Conservation (phyloP, 2,113 vertebrate genomes). For the human region DNA sequence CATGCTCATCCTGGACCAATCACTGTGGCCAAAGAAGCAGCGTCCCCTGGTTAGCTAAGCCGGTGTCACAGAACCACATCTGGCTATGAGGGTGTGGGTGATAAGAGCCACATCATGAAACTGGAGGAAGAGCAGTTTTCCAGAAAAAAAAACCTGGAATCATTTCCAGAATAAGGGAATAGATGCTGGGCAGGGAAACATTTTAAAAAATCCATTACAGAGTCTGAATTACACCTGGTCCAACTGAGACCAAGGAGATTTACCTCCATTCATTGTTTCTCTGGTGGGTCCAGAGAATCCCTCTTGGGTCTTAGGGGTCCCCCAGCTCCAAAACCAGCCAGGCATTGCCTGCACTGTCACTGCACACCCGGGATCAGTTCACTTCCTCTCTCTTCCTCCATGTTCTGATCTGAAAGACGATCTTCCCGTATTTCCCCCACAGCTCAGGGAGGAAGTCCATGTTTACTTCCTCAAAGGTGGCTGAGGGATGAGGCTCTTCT, state of each 20-base stretch:
- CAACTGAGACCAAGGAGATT: not conserved
- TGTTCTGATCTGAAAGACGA: not conserved
- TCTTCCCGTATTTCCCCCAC: not conserved
- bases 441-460: fast-evolving
- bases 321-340: not conserved
- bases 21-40: not conserved
- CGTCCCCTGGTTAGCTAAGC: not conserved
- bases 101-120: not conserved
- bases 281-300: not conserved
- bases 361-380: not conserved
- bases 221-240: not conserved
- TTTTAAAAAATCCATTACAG: not conserved
- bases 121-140: too few relatives aligned
- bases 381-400: not conserved
- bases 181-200: not conserved
- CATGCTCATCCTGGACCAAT: not conserved
- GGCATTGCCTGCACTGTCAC: not conserved
- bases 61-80: too few relatives aligned
- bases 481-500: fast-evolving
- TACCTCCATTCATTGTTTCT: not conserved
- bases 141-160: not conserved
- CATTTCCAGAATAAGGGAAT: not conserved
- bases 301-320: not conserved
- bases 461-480: not conserved
- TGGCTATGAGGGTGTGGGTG: fast-evolving